Conservation (phyloP, 2,797 vertebrate species). For the Oreochromis mossambicus region DNA sequence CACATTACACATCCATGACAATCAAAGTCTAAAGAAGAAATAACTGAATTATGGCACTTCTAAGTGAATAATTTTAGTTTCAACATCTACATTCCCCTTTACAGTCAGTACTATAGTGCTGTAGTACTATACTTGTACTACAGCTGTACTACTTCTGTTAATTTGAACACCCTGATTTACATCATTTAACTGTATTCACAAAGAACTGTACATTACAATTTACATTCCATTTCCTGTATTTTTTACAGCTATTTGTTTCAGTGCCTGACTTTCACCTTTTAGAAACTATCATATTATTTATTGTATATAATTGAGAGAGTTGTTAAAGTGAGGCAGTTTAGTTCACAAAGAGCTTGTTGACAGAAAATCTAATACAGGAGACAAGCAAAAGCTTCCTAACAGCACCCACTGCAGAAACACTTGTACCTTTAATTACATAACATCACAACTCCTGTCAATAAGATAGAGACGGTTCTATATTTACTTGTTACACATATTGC, state of each 20-base stretch:
- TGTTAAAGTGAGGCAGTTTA: neutral
- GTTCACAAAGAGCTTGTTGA: neutral
- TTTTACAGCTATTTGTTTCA: neutral
- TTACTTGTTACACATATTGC: neutral
- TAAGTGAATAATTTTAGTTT: neutral
- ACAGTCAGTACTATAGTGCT: neutral
- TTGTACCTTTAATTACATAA: neutral
- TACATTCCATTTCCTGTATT: neutral
- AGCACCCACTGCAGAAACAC: neutral
- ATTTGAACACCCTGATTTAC: rapidly evolving
- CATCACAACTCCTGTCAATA: neutral
- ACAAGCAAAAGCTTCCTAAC: neutral
- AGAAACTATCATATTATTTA: neutral
- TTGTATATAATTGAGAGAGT: neutral
- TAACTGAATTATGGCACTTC: neutral
- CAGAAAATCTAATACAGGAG: neutral
- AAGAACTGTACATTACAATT: neutral
- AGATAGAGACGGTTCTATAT: neutral
- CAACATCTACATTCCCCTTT: neutral
- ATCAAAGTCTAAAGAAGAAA: neutral
- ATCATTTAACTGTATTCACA: neutral
- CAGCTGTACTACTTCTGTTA: neutral
- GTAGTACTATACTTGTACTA: neutral
- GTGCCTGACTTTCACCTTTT: neutral
- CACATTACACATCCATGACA: neutral